Conservation (phyloP, 2,888 invertebrate species). For the Ypsolopha scabrella region DNA sequence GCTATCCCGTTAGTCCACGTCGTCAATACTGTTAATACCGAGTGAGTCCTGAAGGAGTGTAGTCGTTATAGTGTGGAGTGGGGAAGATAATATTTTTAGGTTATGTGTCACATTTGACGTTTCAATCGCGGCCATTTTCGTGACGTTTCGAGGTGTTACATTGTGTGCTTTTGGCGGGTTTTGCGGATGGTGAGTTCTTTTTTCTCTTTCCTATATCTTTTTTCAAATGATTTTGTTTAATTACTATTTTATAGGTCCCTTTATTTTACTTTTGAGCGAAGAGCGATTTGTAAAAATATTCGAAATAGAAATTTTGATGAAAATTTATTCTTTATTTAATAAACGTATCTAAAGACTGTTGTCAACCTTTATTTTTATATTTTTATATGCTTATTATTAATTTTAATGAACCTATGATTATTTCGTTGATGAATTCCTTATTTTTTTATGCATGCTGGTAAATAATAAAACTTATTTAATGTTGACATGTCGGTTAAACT, state of each 20-base stretch:
- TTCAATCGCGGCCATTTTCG: slow-evolving; percentile 29
- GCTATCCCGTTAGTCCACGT: slow-evolving; percentile 37
- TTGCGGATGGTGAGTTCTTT: not conserved
- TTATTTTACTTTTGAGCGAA: no score
- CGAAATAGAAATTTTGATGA: no score
- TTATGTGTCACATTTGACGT: slow-evolving; percentile 44
- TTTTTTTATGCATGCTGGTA: no score
- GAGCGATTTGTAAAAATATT: no score
- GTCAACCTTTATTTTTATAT: no score
- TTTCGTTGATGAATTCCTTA: no score
- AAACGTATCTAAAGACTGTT: no score
- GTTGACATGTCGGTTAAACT: no score
- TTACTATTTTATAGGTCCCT: not conserved
- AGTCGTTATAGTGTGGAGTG: slow-evolving; percentile 25
- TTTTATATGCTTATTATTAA: no score
- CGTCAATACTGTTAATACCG: slow-evolving; percentile 33
- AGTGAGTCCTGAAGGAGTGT: slow-evolving; percentile 28
- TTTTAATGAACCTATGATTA: no score
- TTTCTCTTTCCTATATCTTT: not conserved
- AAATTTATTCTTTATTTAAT: no score
- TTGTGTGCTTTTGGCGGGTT: slow-evolving; percentile 7
- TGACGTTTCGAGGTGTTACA: slow-evolving; percentile 17
- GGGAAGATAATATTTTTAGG: slow-evolving; percentile 17
- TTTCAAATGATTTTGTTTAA: not conserved
- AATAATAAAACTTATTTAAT: no score